Evolutionary conservation across 1,140 invertebrate species (phyloP).

Genomic region (Zophobas morio): DNA sequence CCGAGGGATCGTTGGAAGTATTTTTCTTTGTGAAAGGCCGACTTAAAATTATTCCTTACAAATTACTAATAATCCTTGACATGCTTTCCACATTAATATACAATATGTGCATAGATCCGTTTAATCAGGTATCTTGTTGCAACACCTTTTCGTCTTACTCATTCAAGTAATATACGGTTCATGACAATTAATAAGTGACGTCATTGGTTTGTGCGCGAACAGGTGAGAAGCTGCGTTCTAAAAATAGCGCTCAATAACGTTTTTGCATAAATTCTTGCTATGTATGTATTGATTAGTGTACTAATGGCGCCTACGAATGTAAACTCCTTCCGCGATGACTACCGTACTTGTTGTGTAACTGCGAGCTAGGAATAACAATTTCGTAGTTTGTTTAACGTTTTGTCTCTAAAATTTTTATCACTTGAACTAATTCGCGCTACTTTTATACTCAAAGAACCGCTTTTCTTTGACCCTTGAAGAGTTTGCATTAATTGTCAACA

Average conservation of each 20-base stretch:
- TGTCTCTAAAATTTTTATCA: no score
- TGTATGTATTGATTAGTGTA: no score
- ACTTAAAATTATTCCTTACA: conserved; percentile 2
- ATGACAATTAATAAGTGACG: conserved; percentile 9
- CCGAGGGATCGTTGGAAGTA: conserved; percentile 1
- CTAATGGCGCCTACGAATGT: no score
- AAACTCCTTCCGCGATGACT: no score
- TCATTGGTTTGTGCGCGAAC: background rate
- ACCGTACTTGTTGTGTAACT: no score
- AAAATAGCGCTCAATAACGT: conserved; percentile 23
- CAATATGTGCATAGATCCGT: conserved; percentile 39
- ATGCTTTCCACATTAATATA: conserved; percentile 36
- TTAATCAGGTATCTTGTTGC: conserved; percentile 36
- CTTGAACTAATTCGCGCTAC: no score
- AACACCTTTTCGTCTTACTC: conserved; percentile 24
- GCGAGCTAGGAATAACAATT: no score
- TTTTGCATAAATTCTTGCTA: background rate
- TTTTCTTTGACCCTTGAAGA: background rate
- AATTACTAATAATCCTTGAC: conserved; percentile 38
- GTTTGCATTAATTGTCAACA: background rate
- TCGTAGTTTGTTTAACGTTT: no score
- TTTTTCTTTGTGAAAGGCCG: conserved; percentile 22
- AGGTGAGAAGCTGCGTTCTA: conserved; percentile 16
- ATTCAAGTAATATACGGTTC: conserved; percentile 8
- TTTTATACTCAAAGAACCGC: background rate